Conservation (phyloP, 2,797 vertebrate genomes). For the Gallinago nigripennis region DNA sequence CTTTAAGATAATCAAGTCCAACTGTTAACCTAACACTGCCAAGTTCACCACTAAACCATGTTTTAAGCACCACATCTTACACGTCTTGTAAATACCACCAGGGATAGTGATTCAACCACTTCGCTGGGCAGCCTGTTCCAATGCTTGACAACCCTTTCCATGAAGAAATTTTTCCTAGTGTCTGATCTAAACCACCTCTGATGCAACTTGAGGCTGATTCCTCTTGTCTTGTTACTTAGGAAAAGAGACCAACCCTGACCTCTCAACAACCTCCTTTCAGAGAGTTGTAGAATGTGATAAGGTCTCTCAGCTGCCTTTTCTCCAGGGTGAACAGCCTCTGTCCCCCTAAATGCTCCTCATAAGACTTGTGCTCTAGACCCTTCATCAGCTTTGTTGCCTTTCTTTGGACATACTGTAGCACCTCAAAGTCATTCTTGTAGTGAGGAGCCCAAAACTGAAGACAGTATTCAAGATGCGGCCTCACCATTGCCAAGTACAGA, state of each 20-base stretch:
- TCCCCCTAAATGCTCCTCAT: background rate
- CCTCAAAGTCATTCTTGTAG: rapidly evolving
- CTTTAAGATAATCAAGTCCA: background rate
- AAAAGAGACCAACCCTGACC: background rate
- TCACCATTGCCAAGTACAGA: rapidly evolving
- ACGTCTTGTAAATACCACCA: background rate
- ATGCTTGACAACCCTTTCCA: rapidly evolving
- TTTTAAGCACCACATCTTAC: no score
- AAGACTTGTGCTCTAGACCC: background rate
- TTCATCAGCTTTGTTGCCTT: background rate
- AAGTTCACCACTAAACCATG: background rate
- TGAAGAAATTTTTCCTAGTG: background rate
- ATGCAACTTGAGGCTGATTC: background rate
- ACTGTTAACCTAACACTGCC: rapidly evolving
- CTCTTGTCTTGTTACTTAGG: background rate
- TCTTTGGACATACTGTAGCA: rapidly evolving
- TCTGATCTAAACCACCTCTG: background rate
- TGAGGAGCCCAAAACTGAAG: background rate
- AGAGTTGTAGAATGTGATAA: background rate
- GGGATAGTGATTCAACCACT: background rate
- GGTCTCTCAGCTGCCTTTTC: background rate
- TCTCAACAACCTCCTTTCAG: background rate
- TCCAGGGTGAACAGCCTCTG: background rate
- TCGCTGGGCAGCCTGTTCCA: background rate
- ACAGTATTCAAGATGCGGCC: rapidly evolving